Evolutionary conservation across 2,113 vertebrate species (phyloP).

Genomic region (Lampris incognitus): DNA sequence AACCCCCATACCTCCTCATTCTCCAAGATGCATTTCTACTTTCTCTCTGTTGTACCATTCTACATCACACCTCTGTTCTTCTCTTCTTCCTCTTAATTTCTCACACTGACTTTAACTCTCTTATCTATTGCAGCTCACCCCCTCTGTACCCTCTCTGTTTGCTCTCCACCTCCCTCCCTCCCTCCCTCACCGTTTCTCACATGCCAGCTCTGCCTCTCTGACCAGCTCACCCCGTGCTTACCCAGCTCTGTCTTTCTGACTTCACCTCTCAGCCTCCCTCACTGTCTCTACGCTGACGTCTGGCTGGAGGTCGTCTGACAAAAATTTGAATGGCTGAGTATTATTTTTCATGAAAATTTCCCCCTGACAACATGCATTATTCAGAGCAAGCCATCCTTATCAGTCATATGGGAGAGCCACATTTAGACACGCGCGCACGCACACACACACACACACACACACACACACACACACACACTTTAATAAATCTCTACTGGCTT

Average conservation of each 20-base stretch:
- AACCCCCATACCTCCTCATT: background rate
- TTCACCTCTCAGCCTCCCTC: background rate
- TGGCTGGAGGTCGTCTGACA: slow-evolving; percentile 35
- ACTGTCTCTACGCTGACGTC: background rate
- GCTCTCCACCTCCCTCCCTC: background rate
- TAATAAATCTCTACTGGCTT: background rate
- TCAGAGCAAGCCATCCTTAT: slow-evolving; percentile 34
- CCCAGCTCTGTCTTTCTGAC: background rate
- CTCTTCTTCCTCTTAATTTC: background rate
- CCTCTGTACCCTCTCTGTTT: background rate
- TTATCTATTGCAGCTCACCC: background rate
- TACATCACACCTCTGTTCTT: background rate
- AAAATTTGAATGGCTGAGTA: slow-evolving; percentile 47
- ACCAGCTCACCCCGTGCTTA: too few relatives aligned
- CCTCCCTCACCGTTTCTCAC: background rate
- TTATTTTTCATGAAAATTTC: slow-evolving; percentile 49
- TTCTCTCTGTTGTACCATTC: background rate
- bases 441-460: slow-evolving; percentile 7
- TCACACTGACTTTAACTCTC: background rate
- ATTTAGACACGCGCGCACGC: background rate
- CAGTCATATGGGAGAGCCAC: slow-evolving; percentile 9
- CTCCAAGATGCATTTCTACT: background rate
- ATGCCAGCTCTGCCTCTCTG: background rate
- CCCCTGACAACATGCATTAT: slow-evolving; percentile 43
- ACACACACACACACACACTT: background rate